Conservation (phyloP, 2,888 invertebrate species). For the Perdita meconis region DNA sequence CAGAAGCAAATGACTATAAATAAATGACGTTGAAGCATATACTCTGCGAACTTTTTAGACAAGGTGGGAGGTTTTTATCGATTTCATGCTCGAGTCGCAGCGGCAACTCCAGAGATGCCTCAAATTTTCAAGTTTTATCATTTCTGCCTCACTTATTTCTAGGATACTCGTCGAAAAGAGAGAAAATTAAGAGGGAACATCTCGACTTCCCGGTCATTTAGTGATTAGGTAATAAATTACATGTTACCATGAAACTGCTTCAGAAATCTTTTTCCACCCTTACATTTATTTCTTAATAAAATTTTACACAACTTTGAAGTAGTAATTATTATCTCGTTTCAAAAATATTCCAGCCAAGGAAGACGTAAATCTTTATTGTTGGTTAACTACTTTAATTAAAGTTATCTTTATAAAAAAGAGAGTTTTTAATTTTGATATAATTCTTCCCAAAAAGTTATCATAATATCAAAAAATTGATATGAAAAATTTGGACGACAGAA, state of each 20-base stretch:
- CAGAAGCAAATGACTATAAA: conserved; percentile 54
- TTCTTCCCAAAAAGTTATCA: neutral
- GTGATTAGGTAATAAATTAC: neutral
- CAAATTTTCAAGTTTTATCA: conserved; percentile 41
- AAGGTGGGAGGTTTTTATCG: conserved; percentile 55
- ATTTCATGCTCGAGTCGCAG: conserved; percentile 55
- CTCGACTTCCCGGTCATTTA: neutral
- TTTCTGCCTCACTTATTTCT: conserved; percentile 34
- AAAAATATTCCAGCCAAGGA: too few relatives aligned
- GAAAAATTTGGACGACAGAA: neutral
- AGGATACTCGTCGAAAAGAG: conserved; percentile 27
- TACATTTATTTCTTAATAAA: too few relatives aligned
- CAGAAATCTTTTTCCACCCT: neutral
- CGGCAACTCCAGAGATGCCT: conserved; percentile 37
- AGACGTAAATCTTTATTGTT: too few relatives aligned
- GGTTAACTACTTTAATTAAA: too few relatives aligned
- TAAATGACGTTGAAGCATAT: conserved; percentile 46
- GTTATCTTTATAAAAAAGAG: too few relatives aligned
- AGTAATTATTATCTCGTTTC: too few relatives aligned
- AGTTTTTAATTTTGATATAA: neutral
- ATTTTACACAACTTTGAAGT: too few relatives aligned
- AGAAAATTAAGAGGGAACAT: conserved; percentile 8
- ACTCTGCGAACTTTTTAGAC: conserved; percentile 52
- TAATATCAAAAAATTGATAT: neutral
- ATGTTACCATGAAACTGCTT: neutral